Conservation (phyloP, 2,888 invertebrate genomes). For the Ophion slaviceki region DNA sequence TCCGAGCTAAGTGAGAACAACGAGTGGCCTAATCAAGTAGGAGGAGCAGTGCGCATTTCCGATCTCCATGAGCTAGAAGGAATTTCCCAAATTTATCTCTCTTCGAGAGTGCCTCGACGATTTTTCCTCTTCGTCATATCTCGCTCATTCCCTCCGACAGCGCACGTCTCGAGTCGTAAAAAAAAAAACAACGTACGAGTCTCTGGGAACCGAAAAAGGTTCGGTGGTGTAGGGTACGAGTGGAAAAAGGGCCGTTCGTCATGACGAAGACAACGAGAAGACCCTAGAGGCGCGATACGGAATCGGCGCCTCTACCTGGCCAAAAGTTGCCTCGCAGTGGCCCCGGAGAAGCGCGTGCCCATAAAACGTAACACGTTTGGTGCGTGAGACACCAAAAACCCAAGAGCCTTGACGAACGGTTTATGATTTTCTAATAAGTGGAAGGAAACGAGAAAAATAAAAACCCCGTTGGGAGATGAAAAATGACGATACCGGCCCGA, state of each 20-base stretch:
- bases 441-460: slow-evolving; percentile 13
- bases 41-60: slow-evolving; percentile 22
- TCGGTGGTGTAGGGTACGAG: slow-evolving; percentile 41
- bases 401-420: slow-evolving; percentile 42
- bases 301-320: slow-evolving; percentile 53
- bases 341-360: slow-evolving; percentile 42
- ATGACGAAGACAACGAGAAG: too few relatives aligned
- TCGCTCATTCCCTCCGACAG: slow-evolving; percentile 38
- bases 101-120: slow-evolving; percentile 41
- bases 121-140: slow-evolving; percentile 46
- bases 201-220: slow-evolving; percentile 53
- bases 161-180: neutral
- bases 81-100: slow-evolving; percentile 23
- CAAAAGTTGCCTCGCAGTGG: neutral
- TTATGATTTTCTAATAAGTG: slow-evolving; percentile 58
- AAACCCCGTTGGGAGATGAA: slow-evolving; percentile 38
- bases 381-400: slow-evolving; percentile 31
- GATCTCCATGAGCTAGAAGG: neutral
- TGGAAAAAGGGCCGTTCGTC: slow-evolving; percentile 35
- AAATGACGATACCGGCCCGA: slow-evolving; percentile 28
- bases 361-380: slow-evolving; percentile 36
- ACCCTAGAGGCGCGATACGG: neutral
- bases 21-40: slow-evolving; percentile 28
- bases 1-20: slow-evolving; percentile 14
- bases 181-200: slow-evolving; percentile 45